Conservation (phyloP, 2,113 vertebrate species). For the Circaetus cinerascens region DNA sequence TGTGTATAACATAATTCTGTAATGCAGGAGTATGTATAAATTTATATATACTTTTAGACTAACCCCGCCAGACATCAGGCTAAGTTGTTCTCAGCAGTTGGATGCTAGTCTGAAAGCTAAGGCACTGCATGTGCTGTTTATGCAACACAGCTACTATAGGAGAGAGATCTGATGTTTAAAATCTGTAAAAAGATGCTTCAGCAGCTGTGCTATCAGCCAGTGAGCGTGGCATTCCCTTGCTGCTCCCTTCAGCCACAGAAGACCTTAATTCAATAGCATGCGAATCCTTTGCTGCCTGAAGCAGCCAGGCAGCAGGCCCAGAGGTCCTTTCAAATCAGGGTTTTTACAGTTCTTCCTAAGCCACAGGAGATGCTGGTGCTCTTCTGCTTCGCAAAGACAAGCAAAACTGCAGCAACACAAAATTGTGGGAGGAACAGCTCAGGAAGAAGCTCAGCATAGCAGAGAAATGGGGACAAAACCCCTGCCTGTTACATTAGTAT, state of each 20-base stretch:
- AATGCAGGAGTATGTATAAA: background rate
- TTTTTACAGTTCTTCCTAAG: conserved; percentile 52
- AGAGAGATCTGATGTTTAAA: background rate
- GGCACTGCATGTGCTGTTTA: background rate
- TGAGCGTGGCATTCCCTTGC: background rate
- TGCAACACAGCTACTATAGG: background rate
- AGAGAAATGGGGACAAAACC: background rate
- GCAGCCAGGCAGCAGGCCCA: conserved; percentile 42
- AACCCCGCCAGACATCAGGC: background rate
- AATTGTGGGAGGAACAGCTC: background rate
- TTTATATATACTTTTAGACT: background rate
- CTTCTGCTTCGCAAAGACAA: conserved; percentile 14
- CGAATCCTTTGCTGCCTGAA: conserved; percentile 40
- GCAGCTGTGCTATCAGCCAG: background rate
- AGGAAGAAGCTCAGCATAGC: background rate
- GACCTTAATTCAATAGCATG: conserved; percentile 25
- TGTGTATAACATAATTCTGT: background rate
- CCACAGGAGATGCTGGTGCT: conserved; percentile 23
- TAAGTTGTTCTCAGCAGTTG: background rate
- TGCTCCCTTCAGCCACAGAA: background rate
- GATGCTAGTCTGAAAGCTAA: background rate
- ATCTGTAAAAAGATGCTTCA: background rate
- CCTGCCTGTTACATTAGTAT: background rate
- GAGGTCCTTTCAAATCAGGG: conserved; percentile 51
- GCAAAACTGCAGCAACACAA: background rate